A percentile compares a stretch with the other conserved stretches of the same genome.
Conservation (phyloP, 2,113 vertebrate genomes). For the Kryptolebias marmoratus region DNA sequence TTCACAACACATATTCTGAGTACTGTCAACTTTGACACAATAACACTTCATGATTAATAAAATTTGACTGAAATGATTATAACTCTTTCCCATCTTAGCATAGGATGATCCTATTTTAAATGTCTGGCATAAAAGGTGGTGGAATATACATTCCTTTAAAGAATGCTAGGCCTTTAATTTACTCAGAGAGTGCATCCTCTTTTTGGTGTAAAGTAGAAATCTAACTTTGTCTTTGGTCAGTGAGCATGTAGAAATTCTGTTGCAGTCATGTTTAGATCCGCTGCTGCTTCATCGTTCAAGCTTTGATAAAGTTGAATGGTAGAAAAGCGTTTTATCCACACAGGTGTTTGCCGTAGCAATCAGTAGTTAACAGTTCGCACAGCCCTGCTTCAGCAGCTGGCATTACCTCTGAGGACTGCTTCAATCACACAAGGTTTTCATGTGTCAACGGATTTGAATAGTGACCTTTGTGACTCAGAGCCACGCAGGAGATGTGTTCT, state of each 20-base stretch:
- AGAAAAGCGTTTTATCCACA: conserved; percentile 56
- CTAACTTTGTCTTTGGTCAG: conserved; percentile 2
- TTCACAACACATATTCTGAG: no score
- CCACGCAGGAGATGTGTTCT: conserved; percentile 58
- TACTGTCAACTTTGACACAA: no score
- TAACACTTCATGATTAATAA: no score
- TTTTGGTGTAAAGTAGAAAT: conserved; percentile 6
- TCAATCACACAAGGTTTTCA: conserved; percentile 71
- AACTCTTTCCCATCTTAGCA: no score
- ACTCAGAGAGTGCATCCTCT: conserved; percentile 2
- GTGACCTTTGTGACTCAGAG: conserved; percentile 68
- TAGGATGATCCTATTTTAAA: no score
- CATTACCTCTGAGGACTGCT: conserved; percentile 64
- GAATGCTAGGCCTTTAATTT: conserved; percentile 14
- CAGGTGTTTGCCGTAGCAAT: conserved; percentile 70
- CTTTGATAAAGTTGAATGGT: conserved; percentile 59
- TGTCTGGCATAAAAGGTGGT: no score
- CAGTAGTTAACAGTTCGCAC: conserved; percentile 64
- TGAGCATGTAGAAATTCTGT: conserved; percentile 18
- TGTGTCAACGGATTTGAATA: conserved; percentile 69
- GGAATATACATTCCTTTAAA: neutral
- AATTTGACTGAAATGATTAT: no score
- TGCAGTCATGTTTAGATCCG: conserved; percentile 26
- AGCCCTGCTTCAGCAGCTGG: conserved; percentile 56
- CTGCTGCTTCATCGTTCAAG: conserved; percentile 16